Conservation (phyloP, 2,797 vertebrate genomes). For the Enteromius mattozi region DNA sequence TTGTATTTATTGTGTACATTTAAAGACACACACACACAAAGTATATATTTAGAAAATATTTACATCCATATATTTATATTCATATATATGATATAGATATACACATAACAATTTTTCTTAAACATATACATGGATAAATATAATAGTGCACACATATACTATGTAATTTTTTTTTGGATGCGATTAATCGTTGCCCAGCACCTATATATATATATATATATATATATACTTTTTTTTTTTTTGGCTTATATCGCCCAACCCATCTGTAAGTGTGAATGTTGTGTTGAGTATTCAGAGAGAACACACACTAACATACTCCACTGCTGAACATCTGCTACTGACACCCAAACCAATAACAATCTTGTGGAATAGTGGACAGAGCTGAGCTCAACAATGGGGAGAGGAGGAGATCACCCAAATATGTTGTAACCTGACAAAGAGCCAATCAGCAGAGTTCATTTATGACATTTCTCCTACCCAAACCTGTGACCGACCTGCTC, state of each 20-base stretch:
- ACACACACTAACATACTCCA: background rate
- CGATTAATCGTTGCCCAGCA: no score
- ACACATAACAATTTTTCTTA: no score
- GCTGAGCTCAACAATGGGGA: slow-evolving; percentile 4
- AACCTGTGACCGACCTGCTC: slow-evolving; percentile 29
- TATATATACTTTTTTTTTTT: background rate
- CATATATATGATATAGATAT: no score
- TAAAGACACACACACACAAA: no score
- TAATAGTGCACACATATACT: no score
- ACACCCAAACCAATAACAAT: slow-evolving; percentile 37
- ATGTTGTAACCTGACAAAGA: slow-evolving; percentile 31
- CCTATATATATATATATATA: no score
- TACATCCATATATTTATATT: no score
- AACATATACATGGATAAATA: no score
- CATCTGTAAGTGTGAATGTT: slow-evolving; percentile 11
- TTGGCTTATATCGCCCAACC: background rate
- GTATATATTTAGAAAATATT: no score
- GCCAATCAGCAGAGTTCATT: slow-evolving; percentile 36
- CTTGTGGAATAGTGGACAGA: slow-evolving; percentile 5
- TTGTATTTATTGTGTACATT: no score
- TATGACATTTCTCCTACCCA: slow-evolving; percentile 23
- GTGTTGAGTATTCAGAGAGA: background rate
- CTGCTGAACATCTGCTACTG: slow-evolving; percentile 32
- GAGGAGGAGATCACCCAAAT: background rate
- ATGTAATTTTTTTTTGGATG: no score